Base-by-base conservation (phyloP, 2,113 vertebrate genomes). In the Caretta caretta region DNA sequence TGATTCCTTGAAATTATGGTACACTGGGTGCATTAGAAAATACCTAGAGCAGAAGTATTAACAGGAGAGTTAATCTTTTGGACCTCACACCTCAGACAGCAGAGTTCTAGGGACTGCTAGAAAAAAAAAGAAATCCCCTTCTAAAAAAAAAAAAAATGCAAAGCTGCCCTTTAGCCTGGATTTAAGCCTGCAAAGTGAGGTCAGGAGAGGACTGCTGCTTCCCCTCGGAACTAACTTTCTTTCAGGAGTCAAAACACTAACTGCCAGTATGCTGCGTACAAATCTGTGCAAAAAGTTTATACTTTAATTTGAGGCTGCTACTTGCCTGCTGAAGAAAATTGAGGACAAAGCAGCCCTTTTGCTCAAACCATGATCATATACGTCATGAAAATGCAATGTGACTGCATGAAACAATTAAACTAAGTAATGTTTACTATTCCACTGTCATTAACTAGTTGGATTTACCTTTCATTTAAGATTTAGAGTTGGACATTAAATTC, bases 381-480 rank as follows among this genome's bases (percentile, higher is more conserved):
- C 75, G 72, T 59, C 94, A 88, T 84, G 93, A 96, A 97, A 94
- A 69, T 29, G 48, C 49, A 89, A 80, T 54, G 84, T 90, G 86
- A 83, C 81, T 95, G 89, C 89, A 83, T 3, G 50, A 90, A 92
- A 93, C 96, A 97, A 92, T 95, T 97, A 96, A 90, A 53, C 48
- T 51, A 16, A 76, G 88, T 24, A 83, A 79, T 81, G 86, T 96
- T 95, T 95, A 94, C 90, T 87, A 92, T 84, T 89, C 80, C 84
- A 78, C 78, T 95, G 80, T 81, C 79, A 92, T 85, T 96, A 94
- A 97, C 79, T 89, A 24, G 90, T 92, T 96, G 90, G 89, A 94
- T 94, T 97, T 96, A 95, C 94, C 94, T 96, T 98, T 97, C 94
- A 84, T 88, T 97, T 97, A 91, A 85, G n/a, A 87, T 83, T 97